phyloP scores from a whole-genome alignment of 2,888 invertebrate species.

The Phaedon cochleariae region DNA sequence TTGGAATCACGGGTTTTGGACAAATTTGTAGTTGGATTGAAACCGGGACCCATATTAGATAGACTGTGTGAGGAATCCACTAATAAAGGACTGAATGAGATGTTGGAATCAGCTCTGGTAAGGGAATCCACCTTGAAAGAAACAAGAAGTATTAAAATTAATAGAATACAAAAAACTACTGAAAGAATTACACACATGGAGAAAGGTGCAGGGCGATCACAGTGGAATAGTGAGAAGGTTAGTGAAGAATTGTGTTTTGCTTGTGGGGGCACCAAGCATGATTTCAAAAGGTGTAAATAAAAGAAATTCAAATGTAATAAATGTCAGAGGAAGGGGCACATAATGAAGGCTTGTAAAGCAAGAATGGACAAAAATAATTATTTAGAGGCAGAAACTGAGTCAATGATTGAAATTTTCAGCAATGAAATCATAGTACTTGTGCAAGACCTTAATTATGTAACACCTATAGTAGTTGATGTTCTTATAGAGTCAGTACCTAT shows the following conservation, averaged over 20 bases:
- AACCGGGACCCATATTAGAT: slow-evolving; percentile 20
- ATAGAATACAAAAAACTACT: too few species aligned
- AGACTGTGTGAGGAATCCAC: slow-evolving; percentile 17
- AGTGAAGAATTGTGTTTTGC: slow-evolving; percentile 10
- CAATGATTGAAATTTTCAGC: too few species aligned
- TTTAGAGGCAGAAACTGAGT: too few species aligned
- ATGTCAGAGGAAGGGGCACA: slow-evolving; percentile 9
- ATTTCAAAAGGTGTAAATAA: slow-evolving; percentile 31
- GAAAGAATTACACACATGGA: too few species aligned
- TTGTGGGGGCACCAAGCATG: slow-evolving; percentile 22
- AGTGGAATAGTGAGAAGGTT: too few species aligned
- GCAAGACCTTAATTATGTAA: too few species aligned
- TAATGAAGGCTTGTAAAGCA: too few species aligned
- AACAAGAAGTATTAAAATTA: slow-evolving; percentile 3
- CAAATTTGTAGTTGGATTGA: slow-evolving; percentile 26
- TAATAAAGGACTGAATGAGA: slow-evolving; percentile 5
- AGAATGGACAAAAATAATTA: neutral
- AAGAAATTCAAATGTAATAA: slow-evolving; percentile 15
- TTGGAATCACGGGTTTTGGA: slow-evolving; percentile 15
- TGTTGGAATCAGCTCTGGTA: slow-evolving; percentile 11
- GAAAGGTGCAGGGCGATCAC: too few species aligned
- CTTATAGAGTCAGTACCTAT: neutral
- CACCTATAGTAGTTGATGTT: neutral
- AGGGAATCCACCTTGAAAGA: slow-evolving; percentile 19
- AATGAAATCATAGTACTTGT: too few species aligned